These are phyloP conservation scores for Himalopsyche tibetana DNA, from an alignment of 2,888 invertebrate genomes.

Conservation along the genomic window DNA sequence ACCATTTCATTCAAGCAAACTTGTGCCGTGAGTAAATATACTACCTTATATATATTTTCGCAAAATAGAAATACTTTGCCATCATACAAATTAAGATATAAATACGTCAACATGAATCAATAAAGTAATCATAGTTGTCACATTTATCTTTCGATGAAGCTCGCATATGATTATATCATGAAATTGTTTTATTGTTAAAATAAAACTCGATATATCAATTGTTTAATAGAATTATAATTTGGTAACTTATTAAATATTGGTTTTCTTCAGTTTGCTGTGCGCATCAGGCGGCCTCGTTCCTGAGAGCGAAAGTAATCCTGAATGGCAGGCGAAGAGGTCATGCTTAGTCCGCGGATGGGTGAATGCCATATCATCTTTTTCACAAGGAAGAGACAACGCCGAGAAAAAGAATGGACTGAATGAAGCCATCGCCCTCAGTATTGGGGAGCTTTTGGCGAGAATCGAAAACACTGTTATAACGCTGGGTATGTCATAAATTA, in stretches of 20 bases:
- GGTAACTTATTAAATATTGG: not conserved
- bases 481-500: constrained; percentile 48
- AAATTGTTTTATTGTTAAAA: no score
- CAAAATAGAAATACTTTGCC: no score
- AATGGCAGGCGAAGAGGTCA: constrained; percentile 55
- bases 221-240: no score
- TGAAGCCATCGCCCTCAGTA: constrained; percentile 47
- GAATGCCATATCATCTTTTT: constrained; percentile 48
- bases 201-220: no score
- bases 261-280: constrained; percentile 58
- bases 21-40: constrained; percentile 60
- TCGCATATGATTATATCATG: no score
- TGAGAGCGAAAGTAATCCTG: constrained; percentile 30
- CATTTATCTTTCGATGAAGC: no score
- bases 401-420: constrained; percentile 48
- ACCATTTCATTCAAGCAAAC: constrained; percentile 59
- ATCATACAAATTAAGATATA: no score
- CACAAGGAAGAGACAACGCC: constrained; percentile 42
- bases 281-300: constrained; percentile 60
- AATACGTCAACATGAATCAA: no score
- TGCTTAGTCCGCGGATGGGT: constrained; percentile 59
- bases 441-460: constrained; percentile 52
- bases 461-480: constrained; percentile 57
- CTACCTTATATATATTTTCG: not conserved
- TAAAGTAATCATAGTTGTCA: no score